Conservation (phyloP, 2,113 vertebrate species). For the Phalacrocorax carbo region DNA sequence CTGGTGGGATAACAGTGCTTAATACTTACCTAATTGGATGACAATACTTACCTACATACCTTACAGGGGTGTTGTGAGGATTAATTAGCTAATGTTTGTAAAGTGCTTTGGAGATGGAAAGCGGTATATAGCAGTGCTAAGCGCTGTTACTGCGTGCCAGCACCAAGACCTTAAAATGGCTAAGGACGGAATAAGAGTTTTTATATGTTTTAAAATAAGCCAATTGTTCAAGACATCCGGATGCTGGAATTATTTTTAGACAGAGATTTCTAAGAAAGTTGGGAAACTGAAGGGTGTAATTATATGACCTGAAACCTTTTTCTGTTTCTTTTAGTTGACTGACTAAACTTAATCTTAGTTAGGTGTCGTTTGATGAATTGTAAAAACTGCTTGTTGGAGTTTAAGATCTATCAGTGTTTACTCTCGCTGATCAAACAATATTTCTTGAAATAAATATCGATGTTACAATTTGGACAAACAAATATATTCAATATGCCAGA, state of each 20-base stretch:
- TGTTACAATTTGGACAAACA: slow-evolving; percentile 35
- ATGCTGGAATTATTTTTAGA: slow-evolving; percentile 30
- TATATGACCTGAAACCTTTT: slow-evolving; percentile 23
- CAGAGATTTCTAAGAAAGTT: slow-evolving; percentile 51
- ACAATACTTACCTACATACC: slow-evolving; percentile 75
- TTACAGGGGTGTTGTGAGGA: slow-evolving; percentile 71
- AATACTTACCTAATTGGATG: slow-evolving; percentile 72
- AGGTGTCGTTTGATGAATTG: slow-evolving; percentile 23
- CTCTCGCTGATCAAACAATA: slow-evolving; percentile 36
- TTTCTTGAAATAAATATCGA: slow-evolving; percentile 29
- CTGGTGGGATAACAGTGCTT: slow-evolving; percentile 67
- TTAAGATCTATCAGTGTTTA: slow-evolving; percentile 3
- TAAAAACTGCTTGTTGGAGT: neutral
- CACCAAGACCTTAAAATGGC: neutral
- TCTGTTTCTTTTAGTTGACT: slow-evolving; percentile 4
- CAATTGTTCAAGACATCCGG: slow-evolving; percentile 24
- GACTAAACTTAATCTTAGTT: neutral
- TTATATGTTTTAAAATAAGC: slow-evolving; percentile 37
- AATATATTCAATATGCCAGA: slow-evolving; percentile 17
- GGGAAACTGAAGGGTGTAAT: slow-evolving; percentile 29
- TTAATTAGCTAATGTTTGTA: slow-evolving; percentile 73
- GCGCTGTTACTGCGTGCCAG: neutral
- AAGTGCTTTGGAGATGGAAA: slow-evolving; percentile 66
- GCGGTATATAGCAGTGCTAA: slow-evolving; percentile 45
- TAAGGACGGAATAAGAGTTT: slow-evolving; percentile 19